Conservation (phyloP, 2,797 vertebrate species). For the Heterohyrax brucei region DNA sequence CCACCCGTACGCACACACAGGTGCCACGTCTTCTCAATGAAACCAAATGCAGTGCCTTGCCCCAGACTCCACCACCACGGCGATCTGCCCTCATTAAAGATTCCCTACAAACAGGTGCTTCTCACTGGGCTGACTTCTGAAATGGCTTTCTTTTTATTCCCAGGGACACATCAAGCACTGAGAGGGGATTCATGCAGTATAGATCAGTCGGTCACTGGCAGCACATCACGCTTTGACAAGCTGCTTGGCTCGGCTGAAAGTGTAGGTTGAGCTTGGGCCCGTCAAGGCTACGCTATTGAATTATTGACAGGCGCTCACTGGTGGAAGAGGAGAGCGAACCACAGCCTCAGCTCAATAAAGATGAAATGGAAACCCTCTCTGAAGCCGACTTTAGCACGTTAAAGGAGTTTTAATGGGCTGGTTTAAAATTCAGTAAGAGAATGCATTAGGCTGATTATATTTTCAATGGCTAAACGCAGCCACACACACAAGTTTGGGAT, state of each 20-base stretch:
- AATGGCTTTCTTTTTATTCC: conserved; percentile 92
- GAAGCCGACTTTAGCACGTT: conserved; percentile 92
- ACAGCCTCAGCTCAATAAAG: conserved; percentile 91
- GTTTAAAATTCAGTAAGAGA: conserved; percentile 93
- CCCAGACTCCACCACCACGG: conserved; percentile 54
- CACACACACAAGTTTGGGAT: conserved; percentile 87
- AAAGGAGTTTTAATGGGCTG: conserved; percentile 93
- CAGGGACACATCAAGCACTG: conserved; percentile 90
- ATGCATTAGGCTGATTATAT: conserved; percentile 91
- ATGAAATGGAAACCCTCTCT: conserved; percentile 94
- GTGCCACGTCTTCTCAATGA: background rate
- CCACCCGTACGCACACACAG: background rate
- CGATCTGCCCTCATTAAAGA: conserved; percentile 86
- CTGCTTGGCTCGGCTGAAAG: conserved; percentile 93
- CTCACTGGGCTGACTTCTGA: conserved; percentile 89
- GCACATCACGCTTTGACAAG: conserved; percentile 92
- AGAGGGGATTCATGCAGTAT: conserved; percentile 92
- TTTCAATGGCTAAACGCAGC: conserved; percentile 90
- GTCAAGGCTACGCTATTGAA: conserved; percentile 93
- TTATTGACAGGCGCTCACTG: conserved; percentile 93
- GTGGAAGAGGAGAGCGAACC: conserved; percentile 89
- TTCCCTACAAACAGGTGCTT: conserved; percentile 91
- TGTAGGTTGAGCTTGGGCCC: conserved; percentile 91
- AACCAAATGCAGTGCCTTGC: conserved; percentile 33
- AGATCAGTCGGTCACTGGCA: conserved; percentile 93